These are phyloP conservation scores for Aethina tumida DNA, from an alignment of 1,140 invertebrate species.

Conservation along the genomic window DNA sequence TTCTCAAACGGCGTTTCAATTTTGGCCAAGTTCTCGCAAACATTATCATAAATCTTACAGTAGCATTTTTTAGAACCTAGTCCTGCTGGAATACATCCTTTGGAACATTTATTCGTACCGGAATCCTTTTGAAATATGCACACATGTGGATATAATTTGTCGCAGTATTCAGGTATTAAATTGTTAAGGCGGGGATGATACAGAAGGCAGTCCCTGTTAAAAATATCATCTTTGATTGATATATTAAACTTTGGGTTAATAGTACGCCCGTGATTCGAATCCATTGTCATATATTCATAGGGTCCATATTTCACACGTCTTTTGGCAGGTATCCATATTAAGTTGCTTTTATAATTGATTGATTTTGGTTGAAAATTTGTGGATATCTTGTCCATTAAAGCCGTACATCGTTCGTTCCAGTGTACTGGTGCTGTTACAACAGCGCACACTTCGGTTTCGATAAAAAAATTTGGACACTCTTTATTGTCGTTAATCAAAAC, in stretches of 20 bases:
- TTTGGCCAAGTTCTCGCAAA: constrained; percentile 6
- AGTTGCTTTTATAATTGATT: too few species aligned
- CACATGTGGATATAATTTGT: neutral
- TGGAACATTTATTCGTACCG: constrained; percentile 10
- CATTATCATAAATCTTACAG: constrained; percentile 12
- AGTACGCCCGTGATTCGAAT: too few species aligned
- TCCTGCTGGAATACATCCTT: constrained; percentile 12
- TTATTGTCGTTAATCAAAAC: neutral
- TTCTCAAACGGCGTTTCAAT: constrained; percentile 5
- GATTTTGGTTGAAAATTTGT: neutral
- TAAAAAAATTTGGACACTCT: constrained; percentile 11
- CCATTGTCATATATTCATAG: too few species aligned
- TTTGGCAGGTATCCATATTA: too few species aligned
- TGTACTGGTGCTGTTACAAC: constrained; percentile 9
- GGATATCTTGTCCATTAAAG: neutral
- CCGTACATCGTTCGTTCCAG: constrained; percentile 5
- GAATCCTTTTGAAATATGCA: constrained; percentile 3
- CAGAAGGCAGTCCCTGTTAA: too few species aligned
- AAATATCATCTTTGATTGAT: too few species aligned
- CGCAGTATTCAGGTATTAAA: constrained; percentile 6
- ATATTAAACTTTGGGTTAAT: neutral
- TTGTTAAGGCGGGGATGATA: neutral
- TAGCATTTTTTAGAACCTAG: constrained; percentile 13
- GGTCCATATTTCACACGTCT: too few species aligned
- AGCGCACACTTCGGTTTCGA: constrained; percentile 9